Evolutionary conservation across 2,113 vertebrate species (phyloP).

Genomic region (Platanista minor): DNA sequence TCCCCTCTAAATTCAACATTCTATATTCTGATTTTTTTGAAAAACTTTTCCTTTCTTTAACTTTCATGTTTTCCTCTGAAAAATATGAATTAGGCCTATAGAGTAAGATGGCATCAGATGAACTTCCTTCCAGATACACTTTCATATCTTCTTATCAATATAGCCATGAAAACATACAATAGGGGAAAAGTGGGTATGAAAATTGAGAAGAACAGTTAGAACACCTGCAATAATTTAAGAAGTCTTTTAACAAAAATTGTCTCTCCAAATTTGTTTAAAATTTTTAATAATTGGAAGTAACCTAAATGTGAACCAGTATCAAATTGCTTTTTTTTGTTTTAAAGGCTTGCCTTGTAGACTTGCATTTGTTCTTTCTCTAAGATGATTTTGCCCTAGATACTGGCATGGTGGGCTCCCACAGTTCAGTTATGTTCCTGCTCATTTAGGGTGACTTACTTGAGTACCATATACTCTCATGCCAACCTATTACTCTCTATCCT

Average conservation of each 20-base stretch:
- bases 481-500: not conserved
- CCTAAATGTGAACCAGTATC: not conserved
- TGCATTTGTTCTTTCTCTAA: not conserved
- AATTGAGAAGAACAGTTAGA: not conserved
- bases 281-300: not conserved
- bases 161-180: not conserved
- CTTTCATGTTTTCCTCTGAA: not conserved
- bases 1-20: not conserved
- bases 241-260: not conserved
- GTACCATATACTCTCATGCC: fast-evolving
- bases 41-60: not conserved
- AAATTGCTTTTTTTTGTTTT: not conserved
- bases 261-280: not conserved
- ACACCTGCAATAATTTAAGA: not conserved
- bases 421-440: not conserved
- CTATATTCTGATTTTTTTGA: not conserved
- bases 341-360: not conserved
- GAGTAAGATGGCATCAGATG: not conserved
- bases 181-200: not conserved
- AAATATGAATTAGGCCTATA: not conserved
- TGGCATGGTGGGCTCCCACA: not conserved
- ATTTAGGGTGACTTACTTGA: not conserved
- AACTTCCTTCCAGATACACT: not conserved
- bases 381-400: not conserved
- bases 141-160: not conserved